Evolutionary conservation across 2,113 vertebrate species (phyloP), one percentile per base, ranked within the genome.

Genomic region (Brachirus orientalis): DNA sequence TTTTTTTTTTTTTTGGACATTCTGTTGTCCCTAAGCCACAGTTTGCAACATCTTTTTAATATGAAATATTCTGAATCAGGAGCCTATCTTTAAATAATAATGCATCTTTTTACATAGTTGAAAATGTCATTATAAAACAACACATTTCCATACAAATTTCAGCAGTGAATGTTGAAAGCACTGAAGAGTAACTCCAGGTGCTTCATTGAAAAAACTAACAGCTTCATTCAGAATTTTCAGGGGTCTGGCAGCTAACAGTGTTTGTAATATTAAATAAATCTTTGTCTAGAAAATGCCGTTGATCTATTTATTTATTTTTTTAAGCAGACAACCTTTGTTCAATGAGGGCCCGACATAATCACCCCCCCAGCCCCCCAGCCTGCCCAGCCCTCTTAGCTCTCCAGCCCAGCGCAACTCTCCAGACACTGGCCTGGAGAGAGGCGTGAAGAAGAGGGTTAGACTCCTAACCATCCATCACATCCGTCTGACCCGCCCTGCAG

Each of bases 391-490:
- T 40, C 72, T 10, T 63, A 71, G 60, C 61, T 46, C 55, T 57
- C 54, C 60, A 44, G 58, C 66, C 72, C 67, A 68, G 35, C 60
- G 36, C 70, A 33, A 16, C 67, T 37, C 77, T 77, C 79, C 81
- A 83, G 82, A 83, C 83, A 64, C 74, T 44, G 73, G 79, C 58
- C 55, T 77, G 48, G 62, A 20, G 66, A 67, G 63, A 80, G 76
- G 77, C 80, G 59, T 71, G 74, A 44, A 54, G 76, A 75, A 62
- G 74, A 72, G 75, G 76, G 62, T 77, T 83, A 73, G 79, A 69
- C 72, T 69, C 67, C 74, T 68, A 66, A 77, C 84, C 86, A 92
- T 91, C 84, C 88, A 91, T 93, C 90, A 90, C 78, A 13, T 71
- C 71, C 62, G 40, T 82, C 82, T 84, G 88, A 88, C 84, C 84